Base-by-base conservation (phyloP, 2,888 invertebrate genomes). In the Biston betularia region DNA sequence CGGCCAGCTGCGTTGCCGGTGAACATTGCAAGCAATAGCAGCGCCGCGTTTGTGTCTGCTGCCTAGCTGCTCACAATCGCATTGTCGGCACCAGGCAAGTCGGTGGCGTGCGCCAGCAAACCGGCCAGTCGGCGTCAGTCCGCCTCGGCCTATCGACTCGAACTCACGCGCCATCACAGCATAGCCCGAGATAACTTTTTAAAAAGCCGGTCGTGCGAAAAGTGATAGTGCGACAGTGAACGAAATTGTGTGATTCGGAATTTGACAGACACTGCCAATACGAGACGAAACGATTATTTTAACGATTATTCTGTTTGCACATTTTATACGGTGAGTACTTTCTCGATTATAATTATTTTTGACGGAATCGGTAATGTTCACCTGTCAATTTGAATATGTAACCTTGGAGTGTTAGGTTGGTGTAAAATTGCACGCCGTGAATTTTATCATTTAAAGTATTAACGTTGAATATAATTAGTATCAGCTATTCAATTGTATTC, bases 201-300 rank as follows among this genome's bases (percentile, higher is more conserved):
- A 76, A 85, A 86, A 85, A 84, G 84, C 85, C 89, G 87, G 85
- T 84, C 80, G 89, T 85, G 88, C 82, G 40, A 82, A 81, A 82
- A 91, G 92, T 92, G 92, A 88, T 85, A 91, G 92, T 92, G 92
- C 89, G 82, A 86, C 55, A 68, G 91, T 90, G 90, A 84, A 79
- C 82, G 80, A 82, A 82, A 81, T 82, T 80, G 78, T 86, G 90
- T 91, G 90, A 81, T 81, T 80, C 84, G 80, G 81, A 82, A 84
- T 79, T 78, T 71, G 79, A 77, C 73, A 86, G 86, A 90, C 88
- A 85, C 79, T 75, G 76, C 80, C 79, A 83, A 76, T 82, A 71
- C 88, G 86, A 87, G 74, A 76, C 81, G 81, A 84, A 80, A 79
- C 85, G 78, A 86, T 66, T 72, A 40, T 74, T 72, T 80, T 78